Evolutionary conservation across 2,797 vertebrate species (phyloP).

Genomic region (Gobio occitaniae): DNA sequence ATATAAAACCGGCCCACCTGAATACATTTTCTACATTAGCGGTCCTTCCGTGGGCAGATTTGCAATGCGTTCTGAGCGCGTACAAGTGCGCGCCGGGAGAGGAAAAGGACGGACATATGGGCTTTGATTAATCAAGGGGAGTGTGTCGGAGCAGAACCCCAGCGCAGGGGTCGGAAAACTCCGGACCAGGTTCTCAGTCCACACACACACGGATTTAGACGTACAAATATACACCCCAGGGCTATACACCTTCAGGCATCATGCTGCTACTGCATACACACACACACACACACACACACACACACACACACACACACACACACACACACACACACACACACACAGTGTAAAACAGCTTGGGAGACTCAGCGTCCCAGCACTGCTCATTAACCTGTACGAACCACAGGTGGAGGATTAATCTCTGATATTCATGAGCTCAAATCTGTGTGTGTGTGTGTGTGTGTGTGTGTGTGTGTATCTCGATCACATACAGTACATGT

Average conservation of each 20-base stretch:
- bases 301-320: constrained; percentile 60
- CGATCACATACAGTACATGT: constrained; percentile 1
- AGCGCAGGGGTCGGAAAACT: constrained; percentile 15
- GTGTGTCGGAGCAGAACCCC: constrained; percentile 24
- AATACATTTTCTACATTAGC: constrained; percentile 79
- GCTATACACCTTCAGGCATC: constrained; percentile 61
- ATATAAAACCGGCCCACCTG: constrained; percentile 78
- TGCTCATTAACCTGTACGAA: constrained; percentile 80
- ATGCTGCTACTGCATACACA: constrained; percentile 59
- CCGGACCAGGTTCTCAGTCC: constrained; percentile 23
- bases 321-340: constrained; percentile 59
- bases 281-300: constrained; percentile 61
- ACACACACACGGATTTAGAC: constrained; percentile 42
- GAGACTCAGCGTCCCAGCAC: constrained; percentile 62
- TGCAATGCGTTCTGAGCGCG: constrained; percentile 71
- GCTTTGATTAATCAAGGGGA: constrained; percentile 65
- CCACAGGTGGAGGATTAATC: constrained; percentile 54
- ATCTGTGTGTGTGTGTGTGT: not conserved
- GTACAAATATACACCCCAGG: constrained; percentile 60
- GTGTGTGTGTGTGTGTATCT: not conserved
- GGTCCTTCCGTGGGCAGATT: constrained; percentile 76
- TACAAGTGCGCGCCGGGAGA: constrained; percentile 2
- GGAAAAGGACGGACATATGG: constrained; percentile 61
- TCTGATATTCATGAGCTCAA: constrained; percentile 43
- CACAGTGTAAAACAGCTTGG: constrained; percentile 63